Evolutionary conservation across 2,113 vertebrate species (phyloP), one percentile per base, ranked within the genome.

Genomic region (Chamaea fasciata): DNA sequence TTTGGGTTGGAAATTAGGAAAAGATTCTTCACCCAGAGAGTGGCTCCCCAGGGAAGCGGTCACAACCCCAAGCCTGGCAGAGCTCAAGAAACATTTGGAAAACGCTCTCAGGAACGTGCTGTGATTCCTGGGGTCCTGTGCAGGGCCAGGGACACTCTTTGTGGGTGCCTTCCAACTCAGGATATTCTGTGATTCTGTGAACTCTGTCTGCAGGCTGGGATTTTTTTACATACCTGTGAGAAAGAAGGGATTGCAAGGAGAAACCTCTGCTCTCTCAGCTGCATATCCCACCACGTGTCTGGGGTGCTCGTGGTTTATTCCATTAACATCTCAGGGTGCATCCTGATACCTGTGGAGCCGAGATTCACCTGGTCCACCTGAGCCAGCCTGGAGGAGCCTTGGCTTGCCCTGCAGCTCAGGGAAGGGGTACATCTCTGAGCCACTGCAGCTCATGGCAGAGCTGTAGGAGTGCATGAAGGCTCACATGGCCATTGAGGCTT

Each of bases 361-460:
- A 64, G 31, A 53, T 6, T 19, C 5, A 9, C 15, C 64, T 81
- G 56, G 17, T 9, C 27, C 52, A 35, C 46, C 52, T 59, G 60
- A 89, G 83, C 18, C 76, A 83, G 24, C 50, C 63, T 62, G 75
- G 30, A 57, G 31, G 57, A 83, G 42, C 76, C 73, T 86, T 42
- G 69, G 41, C 18, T 74, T 57, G 37, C 74, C 47, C 49, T 52
- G 53, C 30, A 71, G 41, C 15, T 64, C 7, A 3, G 47, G 18
- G n/a, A 39, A 37, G 24, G n/a, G 22, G 19, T 2, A 2, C 1
- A 0, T 57, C n/a, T 46, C 39, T 35, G 69, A 27, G n/a, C 18
- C 1, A 5, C 35, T 13, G 41, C 21, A 42, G 49, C 44, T 86
- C 74, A 13, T 1, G 1, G 18, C 57, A 70, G 63, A 39, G 39